These are phyloP conservation scores for Brachyhypopomus gauderio DNA, from an alignment of 2,113 vertebrate genomes.

Conservation along the genomic window DNA sequence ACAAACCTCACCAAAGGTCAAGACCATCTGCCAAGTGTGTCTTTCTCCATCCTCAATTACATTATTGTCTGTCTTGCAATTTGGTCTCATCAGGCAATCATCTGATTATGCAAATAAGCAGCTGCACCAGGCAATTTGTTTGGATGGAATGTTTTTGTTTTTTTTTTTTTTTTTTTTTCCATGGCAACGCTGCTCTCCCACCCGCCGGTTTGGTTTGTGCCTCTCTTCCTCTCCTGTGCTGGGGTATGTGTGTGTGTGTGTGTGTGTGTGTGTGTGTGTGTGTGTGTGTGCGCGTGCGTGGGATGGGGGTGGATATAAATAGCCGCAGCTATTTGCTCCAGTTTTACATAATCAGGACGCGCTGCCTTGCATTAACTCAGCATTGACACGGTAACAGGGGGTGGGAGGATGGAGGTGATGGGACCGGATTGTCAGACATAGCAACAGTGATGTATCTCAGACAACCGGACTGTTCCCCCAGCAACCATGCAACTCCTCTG, in stretches of 20 bases:
- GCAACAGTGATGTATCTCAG: constrained; percentile 45
- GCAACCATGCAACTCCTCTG: not conserved
- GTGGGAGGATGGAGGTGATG: constrained; percentile 7
- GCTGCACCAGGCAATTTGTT: constrained; percentile 18
- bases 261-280: not conserved
- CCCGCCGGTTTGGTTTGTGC: not conserved
- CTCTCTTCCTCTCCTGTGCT: not conserved
- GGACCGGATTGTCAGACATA: constrained; percentile 48
- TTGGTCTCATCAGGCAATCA: constrained; percentile 47
- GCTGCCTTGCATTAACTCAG: constrained; percentile 44
- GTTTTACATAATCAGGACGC: constrained; percentile 50
- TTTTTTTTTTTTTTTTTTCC: not conserved
- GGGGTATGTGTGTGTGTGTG: not conserved
- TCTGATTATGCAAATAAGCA: constrained; percentile 46
- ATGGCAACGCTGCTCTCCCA: constrained; percentile 18
- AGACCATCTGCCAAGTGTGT: constrained; percentile 20
- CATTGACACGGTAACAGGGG: constrained; percentile 48
- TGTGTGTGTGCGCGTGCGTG: not conserved
- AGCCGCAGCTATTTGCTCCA: constrained; percentile 45
- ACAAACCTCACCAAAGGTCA: constrained; percentile 34
- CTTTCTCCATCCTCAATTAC: constrained; percentile 32
- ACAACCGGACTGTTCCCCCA: constrained; percentile 20
- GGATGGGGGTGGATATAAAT: constrained; percentile 43
- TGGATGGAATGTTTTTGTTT: constrained; percentile 20
- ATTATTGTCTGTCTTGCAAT: constrained; percentile 47